Evolutionary conservation across 2,888 invertebrate species (phyloP).

Genomic region (Philereme vetulata): DNA sequence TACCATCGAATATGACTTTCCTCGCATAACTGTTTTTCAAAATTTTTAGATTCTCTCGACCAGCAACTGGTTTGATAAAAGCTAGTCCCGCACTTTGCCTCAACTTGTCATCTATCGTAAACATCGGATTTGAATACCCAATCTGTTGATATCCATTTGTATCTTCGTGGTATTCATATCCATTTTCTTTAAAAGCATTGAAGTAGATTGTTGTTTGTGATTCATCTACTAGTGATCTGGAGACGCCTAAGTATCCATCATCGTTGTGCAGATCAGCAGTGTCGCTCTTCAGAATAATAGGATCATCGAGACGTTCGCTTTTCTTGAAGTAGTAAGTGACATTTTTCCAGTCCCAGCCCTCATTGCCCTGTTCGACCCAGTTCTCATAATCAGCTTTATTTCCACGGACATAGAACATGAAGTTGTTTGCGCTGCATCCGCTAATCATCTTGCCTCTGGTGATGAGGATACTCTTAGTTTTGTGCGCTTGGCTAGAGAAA

Average conservation of each 20-base stretch:
- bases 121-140: conserved; percentile 44
- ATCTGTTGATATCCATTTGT: conserved; percentile 46
- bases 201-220: conserved; percentile 50
- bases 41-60: conserved; percentile 47
- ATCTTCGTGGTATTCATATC: conserved; percentile 46
- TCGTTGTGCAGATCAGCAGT: conserved; percentile 50
- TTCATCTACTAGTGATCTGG: conserved; percentile 46
- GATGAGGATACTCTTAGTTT: conserved; percentile 47
- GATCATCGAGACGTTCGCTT: conserved; percentile 42
- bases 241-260: conserved; percentile 44
- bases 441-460: conserved; percentile 86
- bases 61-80: conserved; percentile 45
- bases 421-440: conserved; percentile 85
- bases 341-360: conserved; percentile 40
- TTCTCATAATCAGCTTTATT: conserved; percentile 84
- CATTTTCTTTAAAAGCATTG: conserved; percentile 47
- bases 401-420: conserved; percentile 86
- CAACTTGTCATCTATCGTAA: conserved; percentile 39
- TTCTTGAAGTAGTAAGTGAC: conserved; percentile 51
- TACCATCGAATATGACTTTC: conserved; percentile 45
- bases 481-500: conserved; percentile 44
- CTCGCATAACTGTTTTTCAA: conserved; percentile 48
- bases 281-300: conserved; percentile 40
- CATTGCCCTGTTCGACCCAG: conserved; percentile 87
- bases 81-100: conserved; percentile 50